Percentiles rank a stretch among this genome's conserved stretches.
Evolutionary conservation across 2,797 vertebrate species (phyloP).

Genomic region (Myripristis murdjan): DNA sequence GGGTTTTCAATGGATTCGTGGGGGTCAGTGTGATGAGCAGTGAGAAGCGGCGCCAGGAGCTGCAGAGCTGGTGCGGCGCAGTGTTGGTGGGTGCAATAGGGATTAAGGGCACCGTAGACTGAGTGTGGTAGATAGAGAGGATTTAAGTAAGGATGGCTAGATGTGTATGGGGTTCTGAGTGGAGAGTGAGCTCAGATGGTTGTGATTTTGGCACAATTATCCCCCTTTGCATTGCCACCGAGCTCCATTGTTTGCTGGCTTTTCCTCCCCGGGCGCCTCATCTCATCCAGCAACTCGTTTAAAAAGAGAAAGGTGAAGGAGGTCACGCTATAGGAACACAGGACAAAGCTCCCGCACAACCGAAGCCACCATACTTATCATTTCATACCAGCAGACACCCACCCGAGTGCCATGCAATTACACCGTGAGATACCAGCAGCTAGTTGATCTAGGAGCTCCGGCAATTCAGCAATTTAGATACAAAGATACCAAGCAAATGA

Average conservation of each 20-base stretch:
- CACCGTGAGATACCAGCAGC: too few relatives aligned
- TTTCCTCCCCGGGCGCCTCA: slow-evolving; percentile 34
- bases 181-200: slow-evolving; percentile 76
- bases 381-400: neutral
- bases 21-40: slow-evolving; percentile 36
- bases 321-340: neutral
- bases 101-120: slow-evolving; percentile 48
- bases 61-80: slow-evolving; percentile 4
- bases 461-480: neutral
- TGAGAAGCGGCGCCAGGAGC: slow-evolving; percentile 24
- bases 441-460: too few relatives aligned
- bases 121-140: slow-evolving; percentile 57
- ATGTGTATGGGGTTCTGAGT: slow-evolving; percentile 62
- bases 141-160: slow-evolving; percentile 76
- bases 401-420: too few relatives aligned
- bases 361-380: neutral
- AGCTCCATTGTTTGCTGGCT: slow-evolving; percentile 49
- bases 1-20: slow-evolving; percentile 35
- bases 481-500: too few relatives aligned
- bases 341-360: neutral
- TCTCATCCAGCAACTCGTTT: slow-evolving; percentile 33
- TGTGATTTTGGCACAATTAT: slow-evolving; percentile 63
- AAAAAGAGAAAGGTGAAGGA: slow-evolving; percentile 40
- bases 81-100: slow-evolving; percentile 35
- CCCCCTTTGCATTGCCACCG: slow-evolving; percentile 65